Percentiles rank a stretch among this genome's conserved stretches.
phyloP scores from a whole-genome alignment of 2,888 invertebrate genomes.

The Parochlus steinenii region DNA sequence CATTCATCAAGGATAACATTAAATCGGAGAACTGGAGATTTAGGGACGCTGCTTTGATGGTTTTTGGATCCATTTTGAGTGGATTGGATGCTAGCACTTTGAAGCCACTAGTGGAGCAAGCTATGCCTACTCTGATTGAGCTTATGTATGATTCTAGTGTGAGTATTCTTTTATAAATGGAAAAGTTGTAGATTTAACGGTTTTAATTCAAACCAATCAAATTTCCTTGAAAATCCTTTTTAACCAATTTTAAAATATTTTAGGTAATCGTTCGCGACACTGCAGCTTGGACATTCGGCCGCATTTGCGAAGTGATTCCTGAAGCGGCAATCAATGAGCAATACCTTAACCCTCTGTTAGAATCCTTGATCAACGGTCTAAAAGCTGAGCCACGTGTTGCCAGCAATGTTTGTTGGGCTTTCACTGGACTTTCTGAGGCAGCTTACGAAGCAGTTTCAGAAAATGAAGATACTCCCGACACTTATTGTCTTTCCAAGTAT shows the following conservation, averaged over 20 bases:
- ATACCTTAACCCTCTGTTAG: slow-evolving; percentile 63
- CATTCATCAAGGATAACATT: slow-evolving; percentile 92
- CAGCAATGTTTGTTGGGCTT: slow-evolving; percentile 98
- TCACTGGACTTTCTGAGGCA: slow-evolving; percentile 91
- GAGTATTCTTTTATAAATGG: too few relatives aligned
- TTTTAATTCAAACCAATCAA: too few relatives aligned
- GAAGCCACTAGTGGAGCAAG: slow-evolving; percentile 88
- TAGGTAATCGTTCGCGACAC: slow-evolving; percentile 95
- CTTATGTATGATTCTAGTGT: slow-evolving; percentile 90
- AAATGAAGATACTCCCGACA: slow-evolving; percentile 56
- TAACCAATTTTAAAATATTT: too few relatives aligned
- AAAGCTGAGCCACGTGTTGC: slow-evolving; percentile 93
- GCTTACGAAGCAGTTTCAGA: slow-evolving; percentile 79
- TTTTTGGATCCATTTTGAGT: slow-evolving; percentile 87
- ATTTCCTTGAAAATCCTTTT: too few relatives aligned
- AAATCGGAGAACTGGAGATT: slow-evolving; percentile 82
- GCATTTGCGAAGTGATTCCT: slow-evolving; percentile 93
- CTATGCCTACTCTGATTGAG: slow-evolving; percentile 88
- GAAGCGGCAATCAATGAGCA: slow-evolving; percentile 83
- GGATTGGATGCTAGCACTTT: slow-evolving; percentile 77
- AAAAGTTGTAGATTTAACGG: too few relatives aligned
- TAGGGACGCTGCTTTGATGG: slow-evolving; percentile 96
- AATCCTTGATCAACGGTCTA: slow-evolving; percentile 69
- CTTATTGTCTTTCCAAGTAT: slow-evolving; percentile 84
- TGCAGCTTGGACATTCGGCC: slow-evolving; percentile 94